Conservation (phyloP, 64 coral and sea anemone species). For the Stichodactyla mertensii region DNA sequence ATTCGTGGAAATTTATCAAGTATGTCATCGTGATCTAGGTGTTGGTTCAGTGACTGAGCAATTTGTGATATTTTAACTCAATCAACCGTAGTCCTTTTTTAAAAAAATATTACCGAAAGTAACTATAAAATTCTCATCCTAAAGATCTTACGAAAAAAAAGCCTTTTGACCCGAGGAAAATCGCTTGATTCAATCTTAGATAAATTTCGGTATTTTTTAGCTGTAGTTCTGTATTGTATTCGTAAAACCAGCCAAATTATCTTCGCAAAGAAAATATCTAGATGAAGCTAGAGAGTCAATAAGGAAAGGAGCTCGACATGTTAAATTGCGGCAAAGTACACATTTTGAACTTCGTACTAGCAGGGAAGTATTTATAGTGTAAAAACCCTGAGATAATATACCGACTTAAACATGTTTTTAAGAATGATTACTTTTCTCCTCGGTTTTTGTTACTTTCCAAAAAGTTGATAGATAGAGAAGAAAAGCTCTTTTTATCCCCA, state of each 20-base stretch:
- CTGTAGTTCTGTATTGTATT: not conserved
- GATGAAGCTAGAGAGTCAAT: not conserved
- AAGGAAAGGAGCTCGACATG: too few relatives aligned
- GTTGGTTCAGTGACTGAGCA: not conserved
- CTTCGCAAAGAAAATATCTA: not conserved
- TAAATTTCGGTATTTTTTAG: not conserved
- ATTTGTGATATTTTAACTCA: not conserved
- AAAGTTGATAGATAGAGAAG: not conserved
- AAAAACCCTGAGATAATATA: not conserved
- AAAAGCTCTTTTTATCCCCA: not conserved
- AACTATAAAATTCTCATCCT: not conserved
- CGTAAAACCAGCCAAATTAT: not conserved
- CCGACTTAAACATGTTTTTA: not conserved
- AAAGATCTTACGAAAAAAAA: not conserved
- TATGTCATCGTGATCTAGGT: not conserved
- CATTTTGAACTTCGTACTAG: too few relatives aligned
- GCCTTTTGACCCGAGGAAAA: not conserved
- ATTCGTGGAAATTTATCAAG: constrained; percentile 3
- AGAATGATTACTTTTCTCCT: not conserved
- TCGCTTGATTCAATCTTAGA: not conserved
- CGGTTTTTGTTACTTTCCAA: not conserved
- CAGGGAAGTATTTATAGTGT: too few relatives aligned
- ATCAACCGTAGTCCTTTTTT: not conserved
- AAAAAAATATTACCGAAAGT: not conserved
- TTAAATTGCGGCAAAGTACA: too few relatives aligned